Conservation (phyloP, 1,140 invertebrate species). For the Augochlora pura region DNA sequence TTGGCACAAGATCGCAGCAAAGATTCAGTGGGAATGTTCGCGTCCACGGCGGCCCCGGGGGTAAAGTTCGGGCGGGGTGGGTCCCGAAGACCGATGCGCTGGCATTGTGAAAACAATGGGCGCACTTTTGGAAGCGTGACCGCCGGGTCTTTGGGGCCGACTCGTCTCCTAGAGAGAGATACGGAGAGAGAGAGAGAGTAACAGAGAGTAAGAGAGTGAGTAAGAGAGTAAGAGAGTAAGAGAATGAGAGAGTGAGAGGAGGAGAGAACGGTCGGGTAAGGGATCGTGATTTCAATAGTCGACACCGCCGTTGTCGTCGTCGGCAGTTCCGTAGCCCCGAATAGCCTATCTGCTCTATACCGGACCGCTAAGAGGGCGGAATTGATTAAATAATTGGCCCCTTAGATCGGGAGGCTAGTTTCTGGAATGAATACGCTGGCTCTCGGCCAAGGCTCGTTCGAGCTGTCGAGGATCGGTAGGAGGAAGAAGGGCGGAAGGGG, state of each 20-base stretch:
- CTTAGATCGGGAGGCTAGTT: constrained; percentile 79
- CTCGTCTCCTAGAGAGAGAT: too few species aligned
- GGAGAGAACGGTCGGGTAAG: constrained; percentile 28
- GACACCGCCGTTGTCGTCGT: constrained; percentile 56
- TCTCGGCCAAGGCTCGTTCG: constrained; percentile 67
- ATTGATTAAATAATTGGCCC: constrained; percentile 81
- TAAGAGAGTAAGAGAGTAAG: too few species aligned
- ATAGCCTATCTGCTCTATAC: constrained; percentile 63
- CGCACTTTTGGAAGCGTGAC: background rate
- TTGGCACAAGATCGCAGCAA: too few species aligned
- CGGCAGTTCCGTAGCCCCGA: constrained; percentile 59
- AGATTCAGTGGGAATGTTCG: background rate
- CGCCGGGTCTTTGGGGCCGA: background rate
- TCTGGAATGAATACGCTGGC: constrained; percentile 80
- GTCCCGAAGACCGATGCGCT: background rate
- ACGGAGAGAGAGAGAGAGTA: too few species aligned
- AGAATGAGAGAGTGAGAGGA: too few species aligned
- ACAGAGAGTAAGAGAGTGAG: too few species aligned
- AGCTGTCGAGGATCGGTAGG: constrained; percentile 46
- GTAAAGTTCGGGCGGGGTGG: constrained; percentile 1
- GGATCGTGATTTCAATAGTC: constrained; percentile 75
- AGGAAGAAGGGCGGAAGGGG: constrained; percentile 60
- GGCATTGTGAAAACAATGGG: constrained; percentile 32
- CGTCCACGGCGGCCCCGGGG: background rate
- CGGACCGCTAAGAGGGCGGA: constrained; percentile 77